A percentile compares a stretch with the other conserved stretches of the same genome.
Conservation (phyloP, 2,113 vertebrate genomes). For the Albula goreensis region DNA sequence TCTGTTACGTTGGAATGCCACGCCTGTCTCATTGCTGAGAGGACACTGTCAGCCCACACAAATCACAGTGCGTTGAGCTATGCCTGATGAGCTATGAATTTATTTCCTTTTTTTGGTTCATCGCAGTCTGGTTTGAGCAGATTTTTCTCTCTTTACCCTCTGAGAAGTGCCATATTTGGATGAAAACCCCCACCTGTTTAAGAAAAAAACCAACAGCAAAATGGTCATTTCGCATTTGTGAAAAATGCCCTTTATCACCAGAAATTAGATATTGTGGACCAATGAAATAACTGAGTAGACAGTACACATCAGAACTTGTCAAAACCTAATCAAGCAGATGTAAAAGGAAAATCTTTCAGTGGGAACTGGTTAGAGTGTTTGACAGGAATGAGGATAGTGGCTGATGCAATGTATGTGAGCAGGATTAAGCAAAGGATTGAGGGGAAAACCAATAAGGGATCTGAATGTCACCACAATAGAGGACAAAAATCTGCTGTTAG, state of each 20-base stretch:
- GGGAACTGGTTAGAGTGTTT: constrained; percentile 42
- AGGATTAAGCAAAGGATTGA: constrained; percentile 38
- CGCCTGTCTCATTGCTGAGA: constrained; percentile 64
- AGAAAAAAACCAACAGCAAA: constrained; percentile 14
- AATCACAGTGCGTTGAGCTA: constrained; percentile 59
- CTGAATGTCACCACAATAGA: constrained; percentile 42
- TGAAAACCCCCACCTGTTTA: constrained; percentile 57
- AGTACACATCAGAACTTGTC: neutral
- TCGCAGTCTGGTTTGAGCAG: constrained; percentile 45
- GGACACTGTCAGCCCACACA: constrained; percentile 62
- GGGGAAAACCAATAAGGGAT: constrained; percentile 54
- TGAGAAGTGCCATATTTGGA: constrained; percentile 55
- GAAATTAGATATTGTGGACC: neutral
- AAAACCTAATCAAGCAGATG: neutral
- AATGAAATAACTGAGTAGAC: neutral
- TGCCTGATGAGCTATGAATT: constrained; percentile 68
- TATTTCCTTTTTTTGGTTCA: constrained; percentile 59
- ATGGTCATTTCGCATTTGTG: constrained; percentile 43
- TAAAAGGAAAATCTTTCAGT: neutral
- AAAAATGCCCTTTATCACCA: constrained; percentile 33
- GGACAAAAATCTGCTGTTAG: neutral
- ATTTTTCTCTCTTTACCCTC: neutral
- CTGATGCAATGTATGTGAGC: constrained; percentile 54
- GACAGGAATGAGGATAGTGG: constrained; percentile 74
- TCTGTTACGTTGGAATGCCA: constrained; percentile 48